phyloP scores from a whole-genome alignment of 1,140 invertebrate species.

The Hypothenemus hampei region DNA sequence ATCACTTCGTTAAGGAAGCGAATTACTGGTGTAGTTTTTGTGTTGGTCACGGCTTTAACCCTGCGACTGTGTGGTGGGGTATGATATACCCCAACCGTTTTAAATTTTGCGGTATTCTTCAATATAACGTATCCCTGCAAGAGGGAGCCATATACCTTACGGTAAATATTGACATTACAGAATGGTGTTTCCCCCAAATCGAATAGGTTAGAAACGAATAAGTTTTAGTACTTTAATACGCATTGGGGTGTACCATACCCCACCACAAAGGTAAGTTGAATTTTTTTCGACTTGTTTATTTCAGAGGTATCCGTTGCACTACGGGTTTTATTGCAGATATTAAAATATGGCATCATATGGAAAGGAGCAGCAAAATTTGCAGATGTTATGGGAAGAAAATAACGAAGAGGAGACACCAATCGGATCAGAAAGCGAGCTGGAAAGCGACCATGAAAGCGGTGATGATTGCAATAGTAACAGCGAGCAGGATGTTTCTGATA shows the following conservation, averaged over 20 bases:
- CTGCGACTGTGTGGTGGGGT: too few relatives aligned
- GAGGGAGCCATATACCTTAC: not conserved
- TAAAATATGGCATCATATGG: not conserved
- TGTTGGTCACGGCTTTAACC: too few relatives aligned
- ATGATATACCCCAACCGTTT: not conserved
- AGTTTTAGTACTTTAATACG: not conserved
- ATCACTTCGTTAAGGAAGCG: too few relatives aligned
- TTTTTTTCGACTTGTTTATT: too few relatives aligned
- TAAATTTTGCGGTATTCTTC: not conserved
- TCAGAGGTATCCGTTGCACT: not conserved
- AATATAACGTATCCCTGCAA: not conserved
- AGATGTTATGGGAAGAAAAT: not conserved
- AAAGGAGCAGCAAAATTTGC: not conserved
- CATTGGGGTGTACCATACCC: not conserved
- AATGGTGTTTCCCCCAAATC: not conserved
- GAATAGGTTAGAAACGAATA: not conserved
- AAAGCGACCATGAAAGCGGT: too few relatives aligned
- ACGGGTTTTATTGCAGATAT: conserved; percentile 1
- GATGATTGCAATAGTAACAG: too few relatives aligned
- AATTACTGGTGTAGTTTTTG: too few relatives aligned
- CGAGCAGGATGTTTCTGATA: not conserved
- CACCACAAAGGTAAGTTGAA: too few relatives aligned
- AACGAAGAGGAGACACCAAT: not conserved
- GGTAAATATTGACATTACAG: not conserved
- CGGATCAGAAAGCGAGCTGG: not conserved